phyloP scores from a whole-genome alignment of 2,797 vertebrate species.

The Clamator glandarius region DNA sequence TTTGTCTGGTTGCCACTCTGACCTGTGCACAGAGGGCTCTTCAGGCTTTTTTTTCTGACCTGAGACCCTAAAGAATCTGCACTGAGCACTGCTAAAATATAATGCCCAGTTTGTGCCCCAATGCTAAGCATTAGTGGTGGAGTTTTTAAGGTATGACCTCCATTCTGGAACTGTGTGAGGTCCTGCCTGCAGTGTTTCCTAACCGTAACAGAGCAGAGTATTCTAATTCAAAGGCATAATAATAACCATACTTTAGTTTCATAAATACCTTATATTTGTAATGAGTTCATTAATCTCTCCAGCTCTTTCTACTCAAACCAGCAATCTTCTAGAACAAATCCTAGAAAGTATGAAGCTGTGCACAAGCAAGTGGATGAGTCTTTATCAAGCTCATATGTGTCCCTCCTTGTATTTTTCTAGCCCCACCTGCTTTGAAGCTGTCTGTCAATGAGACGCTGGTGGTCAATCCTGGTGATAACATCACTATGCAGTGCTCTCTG shows the following conservation, averaged over 20 bases:
- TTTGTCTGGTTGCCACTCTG: background rate
- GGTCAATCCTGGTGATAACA: conserved; percentile 91
- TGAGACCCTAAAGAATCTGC: background rate
- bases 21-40: background rate
- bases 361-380: background rate
- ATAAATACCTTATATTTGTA: background rate
- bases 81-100: background rate
- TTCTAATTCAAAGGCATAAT: background rate
- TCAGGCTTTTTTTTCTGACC: background rate
- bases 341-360: background rate
- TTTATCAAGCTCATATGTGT: background rate
- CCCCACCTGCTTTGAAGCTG: conserved; percentile 89
- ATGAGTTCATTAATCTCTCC: background rate
- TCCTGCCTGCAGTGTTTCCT: background rate
- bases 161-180: background rate
- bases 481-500: conserved; percentile 90
- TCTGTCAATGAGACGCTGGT: conserved; percentile 94
- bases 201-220: background rate
- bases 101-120: background rate
- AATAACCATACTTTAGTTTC: background rate
- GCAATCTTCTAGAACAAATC: background rate
- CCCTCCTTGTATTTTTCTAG: conserved; percentile 69
- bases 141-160: background rate
- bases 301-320: background rate
- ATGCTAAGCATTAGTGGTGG: background rate